Base-by-base conservation (phyloP, 2,888 invertebrate genomes). In the Melinopterus prodromus region DNA sequence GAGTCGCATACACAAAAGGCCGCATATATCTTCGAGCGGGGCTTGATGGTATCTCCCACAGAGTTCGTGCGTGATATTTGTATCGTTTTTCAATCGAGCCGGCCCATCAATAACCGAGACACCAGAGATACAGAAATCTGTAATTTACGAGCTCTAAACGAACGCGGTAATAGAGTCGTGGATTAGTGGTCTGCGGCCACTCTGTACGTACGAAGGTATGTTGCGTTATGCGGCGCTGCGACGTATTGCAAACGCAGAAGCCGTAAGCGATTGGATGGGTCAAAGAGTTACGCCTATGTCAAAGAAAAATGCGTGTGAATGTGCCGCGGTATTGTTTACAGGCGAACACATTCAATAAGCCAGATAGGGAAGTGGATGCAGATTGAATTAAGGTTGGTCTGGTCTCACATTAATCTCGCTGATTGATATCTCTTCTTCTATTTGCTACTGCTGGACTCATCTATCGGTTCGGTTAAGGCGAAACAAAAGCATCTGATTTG, bases 1-100 rank as follows among this genome's bases (percentile, higher is more conserved):
- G 53, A 53, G 53, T 53, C 53, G 53, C 53, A 53, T 53, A 53
- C 53, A 53, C 53, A 53, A 53, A 53, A 53, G 53, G 53, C 53
- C 53, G 53, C 53, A 53, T 53, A 53, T 53, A 53, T 53, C 53
- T 53, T 53, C 3, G 53, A 53, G 53, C 53, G 7, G 53, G 26
- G 53, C 53, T 53, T 53, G 53, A 53, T 53, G 53, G 53, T 53
- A 53, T 53, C 53, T 53, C 53, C 53, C 53, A 53, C 53, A 53
- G 53, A 53, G 53, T 53, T 53, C 53, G 53, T 53, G 53, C 53
- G 53, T 53, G 53, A 53, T 53, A 53, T 53, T 53, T 53, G 53
- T 53, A 53, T 53, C 53, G 53, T 53, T 53, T 53, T 53, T 53
- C 53, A 53, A 53, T 53, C 53, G 2, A 53, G 53, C 53, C 53